Evolutionary conservation across 2,888 invertebrate genomes (phyloP).

Genomic region (Euproctis similis): DNA sequence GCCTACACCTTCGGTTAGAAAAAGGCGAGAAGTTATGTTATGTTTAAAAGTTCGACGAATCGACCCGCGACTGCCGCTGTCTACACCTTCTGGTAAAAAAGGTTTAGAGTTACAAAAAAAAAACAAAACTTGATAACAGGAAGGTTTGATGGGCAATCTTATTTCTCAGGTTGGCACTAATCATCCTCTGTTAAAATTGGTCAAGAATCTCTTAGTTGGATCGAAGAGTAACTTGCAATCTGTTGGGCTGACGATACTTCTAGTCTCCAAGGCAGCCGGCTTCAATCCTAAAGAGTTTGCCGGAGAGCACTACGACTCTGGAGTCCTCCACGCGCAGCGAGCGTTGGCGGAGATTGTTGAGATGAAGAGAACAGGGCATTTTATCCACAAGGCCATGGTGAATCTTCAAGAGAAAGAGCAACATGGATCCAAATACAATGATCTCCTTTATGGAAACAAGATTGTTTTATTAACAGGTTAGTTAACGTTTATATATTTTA

Average conservation of each 20-base stretch:
- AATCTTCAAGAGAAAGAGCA: constrained; percentile 51
- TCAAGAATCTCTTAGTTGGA: constrained; percentile 59
- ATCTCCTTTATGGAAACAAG: constrained; percentile 61
- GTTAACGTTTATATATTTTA: no score
- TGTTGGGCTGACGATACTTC: constrained; percentile 53
- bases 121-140: no score
- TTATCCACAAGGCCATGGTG: constrained; percentile 63
- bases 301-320: constrained; percentile 48
- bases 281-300: constrained; percentile 33
- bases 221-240: constrained; percentile 66
- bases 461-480: constrained; percentile 60
- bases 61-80: no score
- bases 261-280: constrained; percentile 61
- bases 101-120: no score
- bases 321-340: constrained; percentile 63
- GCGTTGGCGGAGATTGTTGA: constrained; percentile 68
- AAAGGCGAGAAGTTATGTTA: no score
- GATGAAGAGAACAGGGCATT: constrained; percentile 66
- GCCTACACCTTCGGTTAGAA: no score
- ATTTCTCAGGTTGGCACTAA: constrained; percentile 53
- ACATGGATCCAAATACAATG: constrained; percentile 50
- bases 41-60: no score
- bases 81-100: no score
- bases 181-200: constrained; percentile 60
- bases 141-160: no score